Evolutionary conservation across 2,888 invertebrate genomes (phyloP).

Genomic region (Heterodera filipjevi): DNA sequence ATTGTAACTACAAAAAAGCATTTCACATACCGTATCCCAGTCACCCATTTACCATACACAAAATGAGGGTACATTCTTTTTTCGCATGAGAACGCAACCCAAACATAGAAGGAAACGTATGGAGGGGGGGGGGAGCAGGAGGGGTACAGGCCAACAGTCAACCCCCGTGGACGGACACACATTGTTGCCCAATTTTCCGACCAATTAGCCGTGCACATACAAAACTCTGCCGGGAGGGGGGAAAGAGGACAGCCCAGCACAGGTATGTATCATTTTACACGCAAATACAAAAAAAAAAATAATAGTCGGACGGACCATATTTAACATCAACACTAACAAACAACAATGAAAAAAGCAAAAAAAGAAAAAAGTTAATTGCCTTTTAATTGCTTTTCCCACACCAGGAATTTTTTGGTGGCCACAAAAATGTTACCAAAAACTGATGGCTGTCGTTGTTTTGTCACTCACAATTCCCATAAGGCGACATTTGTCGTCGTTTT

Average conservation of each 20-base stretch:
- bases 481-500: neutral
- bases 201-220: neutral
- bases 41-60: too few species aligned
- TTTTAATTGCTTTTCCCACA: slow-evolving; percentile 8
- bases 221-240: neutral
- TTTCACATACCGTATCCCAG: too few species aligned
- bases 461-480: neutral
- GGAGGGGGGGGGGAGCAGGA: too few species aligned
- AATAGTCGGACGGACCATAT: too few species aligned
- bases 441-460: neutral
- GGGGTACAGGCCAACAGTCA: neutral
- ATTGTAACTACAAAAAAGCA: too few species aligned
- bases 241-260: too few species aligned
- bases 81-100: neutral
- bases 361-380: too few species aligned
- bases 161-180: neutral
- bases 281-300: neutral
- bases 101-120: neutral
- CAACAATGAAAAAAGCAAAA: too few species aligned
- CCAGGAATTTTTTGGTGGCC: too few species aligned
- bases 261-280: neutral
- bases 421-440: neutral
- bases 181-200: slow-evolving; percentile 9
- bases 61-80: neutral
- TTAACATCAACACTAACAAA: too few species aligned